Percentiles rank a stretch among this genome's conserved stretches.
These are phyloP conservation scores for Lottia gigantea DNA, from an alignment of 2,888 invertebrate species.

Conservation along the genomic window DNA sequence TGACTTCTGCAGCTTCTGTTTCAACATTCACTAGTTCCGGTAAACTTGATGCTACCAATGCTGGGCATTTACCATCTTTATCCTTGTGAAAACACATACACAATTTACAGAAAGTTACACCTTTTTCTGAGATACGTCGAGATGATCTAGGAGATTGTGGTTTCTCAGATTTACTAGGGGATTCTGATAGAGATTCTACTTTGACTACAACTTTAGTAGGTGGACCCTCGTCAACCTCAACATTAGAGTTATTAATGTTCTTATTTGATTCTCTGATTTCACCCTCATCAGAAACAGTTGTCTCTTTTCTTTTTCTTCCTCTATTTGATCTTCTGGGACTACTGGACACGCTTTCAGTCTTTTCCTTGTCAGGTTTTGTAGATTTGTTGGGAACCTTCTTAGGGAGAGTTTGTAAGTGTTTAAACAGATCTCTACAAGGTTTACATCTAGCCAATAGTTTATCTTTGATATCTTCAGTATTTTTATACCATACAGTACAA, in stretches of 20 bases:
- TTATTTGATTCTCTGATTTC: not conserved
- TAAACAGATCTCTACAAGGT: not conserved
- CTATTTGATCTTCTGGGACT: not conserved
- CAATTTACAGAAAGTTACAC: not conserved
- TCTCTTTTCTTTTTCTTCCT: not conserved
- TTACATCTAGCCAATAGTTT: conserved; percentile 6
- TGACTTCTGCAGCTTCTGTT: not conserved
- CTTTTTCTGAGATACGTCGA: conserved; percentile 4
- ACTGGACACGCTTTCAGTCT: not conserved
- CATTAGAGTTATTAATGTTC: not conserved
- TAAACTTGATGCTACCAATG: not conserved
- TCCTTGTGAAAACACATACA: conserved; percentile 5
- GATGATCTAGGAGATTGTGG: conserved; percentile 3
- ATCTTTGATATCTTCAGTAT: not conserved
- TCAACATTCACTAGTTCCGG: not conserved
- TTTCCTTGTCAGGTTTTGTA: not conserved
- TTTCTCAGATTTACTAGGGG: not conserved
- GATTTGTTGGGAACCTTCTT: not conserved
- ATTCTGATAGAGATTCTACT: not conserved
- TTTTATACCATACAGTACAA: conserved; percentile 13
- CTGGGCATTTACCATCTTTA: not conserved
- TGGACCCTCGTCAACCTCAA: not conserved
- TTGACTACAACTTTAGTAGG: not conserved
- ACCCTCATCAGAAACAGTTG: not conserved
- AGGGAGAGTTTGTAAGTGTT: not conserved